Percentiles rank a stretch among this genome's conserved stretches.
Conservation (phyloP, 35 echinoderm and acorn worm genomes). For the Heliocidaris erythrogramma region DNA sequence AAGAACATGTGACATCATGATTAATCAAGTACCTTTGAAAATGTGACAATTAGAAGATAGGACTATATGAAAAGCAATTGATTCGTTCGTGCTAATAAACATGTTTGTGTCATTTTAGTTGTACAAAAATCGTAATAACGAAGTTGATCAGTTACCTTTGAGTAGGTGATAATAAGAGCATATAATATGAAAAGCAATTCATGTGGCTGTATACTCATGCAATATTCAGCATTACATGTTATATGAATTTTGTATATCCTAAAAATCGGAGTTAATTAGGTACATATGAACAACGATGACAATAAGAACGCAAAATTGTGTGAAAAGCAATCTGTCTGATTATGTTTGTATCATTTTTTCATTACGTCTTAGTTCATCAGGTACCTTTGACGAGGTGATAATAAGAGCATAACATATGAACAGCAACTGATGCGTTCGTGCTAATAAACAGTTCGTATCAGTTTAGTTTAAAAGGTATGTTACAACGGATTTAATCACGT, state of each 20-base stretch:
- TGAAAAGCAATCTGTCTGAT: background rate
- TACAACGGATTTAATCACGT: background rate
- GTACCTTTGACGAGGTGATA: background rate
- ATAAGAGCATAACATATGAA: background rate
- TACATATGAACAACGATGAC: background rate
- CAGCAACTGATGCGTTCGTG: background rate
- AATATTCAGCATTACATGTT: background rate
- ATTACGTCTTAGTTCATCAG: background rate
- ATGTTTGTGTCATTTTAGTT: background rate
- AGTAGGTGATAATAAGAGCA: background rate
- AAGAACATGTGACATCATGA: background rate
- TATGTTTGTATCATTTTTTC: background rate
- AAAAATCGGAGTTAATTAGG: background rate
- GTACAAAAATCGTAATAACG: background rate
- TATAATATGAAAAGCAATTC: background rate
- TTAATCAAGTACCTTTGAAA: background rate
- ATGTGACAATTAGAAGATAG: background rate
- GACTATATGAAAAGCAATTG: background rate
- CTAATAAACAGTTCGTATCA: background rate
- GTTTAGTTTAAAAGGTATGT: background rate
- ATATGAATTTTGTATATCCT: background rate
- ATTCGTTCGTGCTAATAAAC: background rate
- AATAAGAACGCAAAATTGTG: background rate
- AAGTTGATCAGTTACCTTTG: background rate
- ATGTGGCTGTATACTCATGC: background rate